phyloP scores from a whole-genome alignment of 2,888 invertebrate genomes.

The Drosophila macrothrix region DNA sequence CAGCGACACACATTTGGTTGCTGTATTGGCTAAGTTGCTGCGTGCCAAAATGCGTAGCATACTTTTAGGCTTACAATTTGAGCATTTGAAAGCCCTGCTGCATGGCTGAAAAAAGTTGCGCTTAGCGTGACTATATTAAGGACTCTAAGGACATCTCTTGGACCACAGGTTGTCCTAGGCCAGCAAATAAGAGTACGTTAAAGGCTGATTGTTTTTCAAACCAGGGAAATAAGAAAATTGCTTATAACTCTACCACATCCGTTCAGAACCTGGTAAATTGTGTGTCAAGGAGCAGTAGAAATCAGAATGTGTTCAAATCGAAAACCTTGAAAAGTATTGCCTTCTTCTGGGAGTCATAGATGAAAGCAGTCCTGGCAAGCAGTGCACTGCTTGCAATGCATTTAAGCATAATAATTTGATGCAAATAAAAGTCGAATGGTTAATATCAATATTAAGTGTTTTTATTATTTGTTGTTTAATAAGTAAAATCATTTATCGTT shows the following conservation, averaged over 20 bases:
- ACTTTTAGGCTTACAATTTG: background rate
- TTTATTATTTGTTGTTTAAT: conserved; percentile 48
- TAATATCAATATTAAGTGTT: conserved; percentile 37
- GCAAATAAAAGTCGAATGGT: background rate
- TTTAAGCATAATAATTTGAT: background rate
- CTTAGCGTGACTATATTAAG: background rate
- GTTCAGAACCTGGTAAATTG: background rate
- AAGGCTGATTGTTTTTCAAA: background rate
- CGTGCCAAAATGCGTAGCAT: background rate
- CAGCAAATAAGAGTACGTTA: background rate
- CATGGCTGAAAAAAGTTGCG: background rate
- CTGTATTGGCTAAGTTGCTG: background rate
- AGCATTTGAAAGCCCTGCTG: too few species aligned
- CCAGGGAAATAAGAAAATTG: background rate
- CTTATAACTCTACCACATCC: background rate
- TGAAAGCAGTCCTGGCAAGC: background rate
- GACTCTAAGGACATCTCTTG: background rate
- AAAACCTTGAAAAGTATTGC: background rate
- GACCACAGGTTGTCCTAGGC: background rate
- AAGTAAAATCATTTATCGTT: conserved; percentile 63
- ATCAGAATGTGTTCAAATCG: background rate
- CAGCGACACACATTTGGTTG: background rate
- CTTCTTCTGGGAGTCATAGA: background rate
- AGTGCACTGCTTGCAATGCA: background rate
- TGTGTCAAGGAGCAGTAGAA: background rate